Conservation (phyloP, 2,888 invertebrate genomes). For the Agriopis aurantiaria region DNA sequence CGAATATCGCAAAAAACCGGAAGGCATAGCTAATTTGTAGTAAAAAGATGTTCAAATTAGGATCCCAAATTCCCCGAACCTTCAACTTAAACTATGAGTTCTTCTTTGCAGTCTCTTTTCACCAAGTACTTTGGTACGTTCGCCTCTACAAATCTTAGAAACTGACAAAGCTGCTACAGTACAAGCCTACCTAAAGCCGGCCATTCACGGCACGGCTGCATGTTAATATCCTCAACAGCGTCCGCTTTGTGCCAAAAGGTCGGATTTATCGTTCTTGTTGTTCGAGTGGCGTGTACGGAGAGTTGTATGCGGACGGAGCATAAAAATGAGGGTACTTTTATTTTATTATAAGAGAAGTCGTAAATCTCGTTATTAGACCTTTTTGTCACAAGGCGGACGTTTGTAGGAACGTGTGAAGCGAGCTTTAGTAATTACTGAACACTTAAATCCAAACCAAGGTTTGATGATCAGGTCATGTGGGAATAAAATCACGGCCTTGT, state of each 20-base stretch:
- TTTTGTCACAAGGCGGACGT: slow-evolving; percentile 14
- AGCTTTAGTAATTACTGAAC: slow-evolving; percentile 9
- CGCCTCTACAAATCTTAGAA: slow-evolving; percentile 12
- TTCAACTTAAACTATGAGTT: not conserved
- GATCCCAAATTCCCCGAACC: too few species aligned
- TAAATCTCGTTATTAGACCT: slow-evolving; percentile 28
- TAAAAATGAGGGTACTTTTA: slow-evolving; percentile 28
- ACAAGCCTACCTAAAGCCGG: slow-evolving; percentile 35
- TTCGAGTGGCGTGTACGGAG: slow-evolving; percentile 35
- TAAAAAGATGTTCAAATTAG: too few species aligned
- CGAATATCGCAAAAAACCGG: too few species aligned
- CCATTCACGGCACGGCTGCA: slow-evolving; percentile 56
- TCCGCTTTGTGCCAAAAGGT: slow-evolving; percentile 58
- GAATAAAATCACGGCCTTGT: too few species aligned
- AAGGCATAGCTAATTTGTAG: too few species aligned
- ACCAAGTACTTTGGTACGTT: not conserved
- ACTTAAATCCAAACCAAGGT: not conserved
- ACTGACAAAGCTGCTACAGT: slow-evolving; percentile 14
- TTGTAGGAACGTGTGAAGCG: slow-evolving; percentile 8
- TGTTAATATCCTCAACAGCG: slow-evolving; percentile 64
- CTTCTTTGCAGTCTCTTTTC: not conserved
- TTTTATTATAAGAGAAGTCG: slow-evolving; percentile 32
- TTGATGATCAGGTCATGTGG: not conserved
- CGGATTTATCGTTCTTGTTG: slow-evolving; percentile 64
- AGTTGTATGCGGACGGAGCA: slow-evolving; percentile 29